phyloP scores from a whole-genome alignment of 1,140 invertebrate species.

The Octopus sinensis region DNA sequence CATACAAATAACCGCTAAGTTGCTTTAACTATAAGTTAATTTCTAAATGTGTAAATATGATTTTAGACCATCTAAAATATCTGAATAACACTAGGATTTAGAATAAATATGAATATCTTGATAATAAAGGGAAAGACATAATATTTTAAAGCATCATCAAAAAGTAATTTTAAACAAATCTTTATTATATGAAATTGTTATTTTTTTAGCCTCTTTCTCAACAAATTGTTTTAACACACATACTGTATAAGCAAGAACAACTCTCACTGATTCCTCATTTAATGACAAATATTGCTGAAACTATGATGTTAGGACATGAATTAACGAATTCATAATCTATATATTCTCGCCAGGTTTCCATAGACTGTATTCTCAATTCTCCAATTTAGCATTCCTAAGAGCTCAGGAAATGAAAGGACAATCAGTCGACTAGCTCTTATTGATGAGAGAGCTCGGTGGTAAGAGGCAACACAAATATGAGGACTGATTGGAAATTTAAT shows the following conservation, averaged over 20 bases:
- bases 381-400: not conserved
- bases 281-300: slow-evolving; percentile 3
- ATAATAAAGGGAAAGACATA: no score
- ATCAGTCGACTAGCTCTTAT: slow-evolving; percentile 4
- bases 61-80: no score
- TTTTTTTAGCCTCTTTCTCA: no score
- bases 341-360: not conserved
- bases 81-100: no score
- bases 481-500: slow-evolving; percentile 11
- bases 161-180: no score
- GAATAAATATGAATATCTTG: no score
- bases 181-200: no score
- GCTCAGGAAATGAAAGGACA: slow-evolving; percentile 10
- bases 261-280: not conserved
- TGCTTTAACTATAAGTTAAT: no score
- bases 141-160: no score
- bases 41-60: no score
- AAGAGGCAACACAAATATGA: slow-evolving; percentile 12
- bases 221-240: no score
- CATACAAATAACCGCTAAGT: no score
- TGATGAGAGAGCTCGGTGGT: not conserved
- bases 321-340: not conserved
- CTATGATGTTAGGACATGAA: not conserved
- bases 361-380: not conserved
- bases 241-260: not conserved